Evolutionary conservation across 2,113 vertebrate species (phyloP).

Genomic region (Neodon shergylaensis): DNA sequence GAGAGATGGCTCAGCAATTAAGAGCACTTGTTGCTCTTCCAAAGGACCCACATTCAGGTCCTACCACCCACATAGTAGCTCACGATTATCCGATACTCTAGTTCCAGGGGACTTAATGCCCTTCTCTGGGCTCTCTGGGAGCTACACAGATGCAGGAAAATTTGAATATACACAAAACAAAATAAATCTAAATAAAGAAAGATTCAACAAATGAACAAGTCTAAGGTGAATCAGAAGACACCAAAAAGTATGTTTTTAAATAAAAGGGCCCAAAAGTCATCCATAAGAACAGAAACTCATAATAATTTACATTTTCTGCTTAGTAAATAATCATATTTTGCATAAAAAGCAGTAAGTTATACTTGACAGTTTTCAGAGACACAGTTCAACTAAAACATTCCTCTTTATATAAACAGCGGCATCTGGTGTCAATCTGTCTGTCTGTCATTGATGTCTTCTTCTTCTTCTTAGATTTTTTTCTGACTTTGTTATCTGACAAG

Average conservation of each 20-base stretch:
- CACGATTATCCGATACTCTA: not conserved
- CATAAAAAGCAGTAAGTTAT: not conserved
- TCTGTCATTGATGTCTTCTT: not conserved
- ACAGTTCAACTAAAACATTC: not conserved
- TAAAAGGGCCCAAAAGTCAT: not conserved
- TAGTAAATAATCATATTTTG: constrained; percentile 9
- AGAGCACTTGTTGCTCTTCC: not conserved
- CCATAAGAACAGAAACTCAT: not conserved
- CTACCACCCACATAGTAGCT: not conserved
- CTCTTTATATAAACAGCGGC: not conserved
- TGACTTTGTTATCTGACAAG: not conserved
- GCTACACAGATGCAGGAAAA: not conserved
- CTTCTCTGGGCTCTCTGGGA: not conserved
- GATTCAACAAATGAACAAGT: not conserved
- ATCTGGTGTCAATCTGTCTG: not conserved
- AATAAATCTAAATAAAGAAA: not conserved
- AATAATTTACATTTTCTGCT: not conserved
- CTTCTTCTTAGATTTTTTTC: not conserved
- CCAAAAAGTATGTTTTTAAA: not conserved
- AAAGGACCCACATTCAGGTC: not conserved
- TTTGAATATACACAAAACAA: not conserved
- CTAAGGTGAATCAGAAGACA: not conserved
- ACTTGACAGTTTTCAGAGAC: constrained; percentile 4
- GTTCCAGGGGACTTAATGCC: not conserved
- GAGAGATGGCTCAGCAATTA: too few species aligned